Evolutionary conservation across 2,113 vertebrate species (phyloP), one percentile per base, ranked within the genome.

Genomic region (Pyrgilauda ruficollis): DNA sequence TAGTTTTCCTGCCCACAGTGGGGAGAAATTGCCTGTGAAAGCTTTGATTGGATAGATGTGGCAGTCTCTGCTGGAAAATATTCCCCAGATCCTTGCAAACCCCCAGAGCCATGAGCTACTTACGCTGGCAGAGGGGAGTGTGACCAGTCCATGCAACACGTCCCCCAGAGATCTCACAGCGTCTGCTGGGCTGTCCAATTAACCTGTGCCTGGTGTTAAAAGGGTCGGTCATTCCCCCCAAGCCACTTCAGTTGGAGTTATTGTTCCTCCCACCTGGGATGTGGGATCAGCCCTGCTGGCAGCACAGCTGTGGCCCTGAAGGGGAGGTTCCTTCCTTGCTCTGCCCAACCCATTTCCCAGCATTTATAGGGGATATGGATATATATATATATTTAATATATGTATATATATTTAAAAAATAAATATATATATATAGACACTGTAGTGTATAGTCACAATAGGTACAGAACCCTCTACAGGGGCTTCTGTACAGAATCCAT

Each of bases 171-270:
- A 90, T 0, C 59, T 35, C 3, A 72, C 98, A 98, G 6, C 16
- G 68, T 11, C 64, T 84, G 72, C 68, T 95, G 83, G 72, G 0
- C 1, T 1, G 5, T 16, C 98, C 98, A 8, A 96, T 49, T 43
- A 98, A 49, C 69, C 37, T 94, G 87, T 97, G 67, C 93, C 98
- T 98, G 89, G 89, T 17, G 68, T 12, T 6, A 18, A 21, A 69
- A 52, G 75, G 55, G 13, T 39, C 50, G 70, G 39, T 66, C 12
- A 5, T 27, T 67, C 64, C 79, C 7, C 64, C 30, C 53, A 6
- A 19, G 5, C 2, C 50, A 7, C 7, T 21, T 31, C 49, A 11
- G 37, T 7, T 9, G 7, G 28, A 77, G 46, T 23, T 50, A 5
- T 1, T 44, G 19, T 28, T 74, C 56, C 37, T 55, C 18, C 66